Evolutionary conservation across 2,888 invertebrate genomes (phyloP), one percentile per base, ranked within the genome.

Genomic region (Carpatolechia fugitivella): DNA sequence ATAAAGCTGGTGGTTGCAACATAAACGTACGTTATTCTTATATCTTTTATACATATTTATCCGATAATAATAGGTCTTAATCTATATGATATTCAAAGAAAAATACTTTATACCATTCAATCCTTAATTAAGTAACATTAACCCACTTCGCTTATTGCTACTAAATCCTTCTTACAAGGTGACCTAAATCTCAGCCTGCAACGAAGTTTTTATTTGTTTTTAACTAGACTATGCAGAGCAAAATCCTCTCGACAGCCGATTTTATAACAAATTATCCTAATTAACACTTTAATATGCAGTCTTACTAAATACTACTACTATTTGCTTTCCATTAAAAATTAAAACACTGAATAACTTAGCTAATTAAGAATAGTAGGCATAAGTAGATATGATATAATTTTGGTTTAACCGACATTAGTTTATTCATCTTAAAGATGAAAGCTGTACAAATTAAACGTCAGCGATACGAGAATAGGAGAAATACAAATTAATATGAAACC

Each of bases 401-500:
- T 31, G 10, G 31, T 3, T 14, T 30, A 20, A 49, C 20, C n/a
- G n/a, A 35, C 4, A 10, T 48, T 31, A n/a, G 5, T n/a, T 10
- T n/a, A 35, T 20, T 18, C n/a, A 49, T 50, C 29, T 11, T 16
- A 30, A 54, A 47, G 30, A 38, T 48, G 20, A 55, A 51, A 52
- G 20, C 38, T 20, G 29, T 52, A 54, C 56, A 52, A 54, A 51
- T 53, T 54, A 55, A 56, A 54, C 36, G 53, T 48, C 18, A 53
- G 40, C 30, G 40, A 53, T 60, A 56, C 57, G 58, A 60, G 61
- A 60, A 57, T 60, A 57, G 56, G 40, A 35, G 44, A 67, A 66
- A 68, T 69, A 51, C 36, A 66, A 66, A 69, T 70, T 69, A 73
- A 73, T 78, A 68, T 74, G 69, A 65, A 68, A 71, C 66, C 62